phyloP scores from a whole-genome alignment of 2,888 invertebrate genomes.

The Macrosiphum euphorbiae region DNA sequence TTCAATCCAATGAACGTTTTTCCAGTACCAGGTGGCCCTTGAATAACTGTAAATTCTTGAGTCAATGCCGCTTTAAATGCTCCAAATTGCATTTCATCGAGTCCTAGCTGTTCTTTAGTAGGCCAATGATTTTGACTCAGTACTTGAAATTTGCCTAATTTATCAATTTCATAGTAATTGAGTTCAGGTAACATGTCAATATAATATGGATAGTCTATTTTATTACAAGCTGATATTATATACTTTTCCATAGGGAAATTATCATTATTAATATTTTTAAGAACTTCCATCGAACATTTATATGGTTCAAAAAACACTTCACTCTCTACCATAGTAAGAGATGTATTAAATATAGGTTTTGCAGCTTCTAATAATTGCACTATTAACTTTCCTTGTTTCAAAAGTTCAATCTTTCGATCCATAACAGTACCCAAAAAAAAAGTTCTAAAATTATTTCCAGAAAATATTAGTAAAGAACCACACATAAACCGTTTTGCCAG shows the following conservation, averaged over 20 bases:
- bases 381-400: conserved; percentile 51
- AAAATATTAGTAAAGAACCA: conserved; percentile 83
- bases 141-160: conserved; percentile 59
- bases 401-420: conserved; percentile 71
- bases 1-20: conserved; percentile 86
- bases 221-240: conserved; percentile 74
- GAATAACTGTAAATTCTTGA: conserved; percentile 82
- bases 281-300: conserved; percentile 78
- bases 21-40: conserved; percentile 91
- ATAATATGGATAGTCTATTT: conserved; percentile 71
- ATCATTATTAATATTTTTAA: conserved; percentile 74
- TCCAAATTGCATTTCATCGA: too few species aligned
- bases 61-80: conserved; percentile 80
- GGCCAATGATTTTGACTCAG: conserved; percentile 66
- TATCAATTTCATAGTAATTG: conserved; percentile 40
- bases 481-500: conserved; percentile 76
- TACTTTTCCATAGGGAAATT: conserved; percentile 80
- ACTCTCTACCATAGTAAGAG: conserved; percentile 73
- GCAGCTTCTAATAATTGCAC: conserved; percentile 36
- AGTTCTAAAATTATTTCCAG: conserved; percentile 78
- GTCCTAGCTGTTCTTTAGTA: conserved; percentile 70
- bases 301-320: conserved; percentile 88
- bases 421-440: conserved; percentile 80
- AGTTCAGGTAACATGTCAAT: conserved; percentile 66
- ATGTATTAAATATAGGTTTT: background rate